phyloP scores from a whole-genome alignment of 1,140 invertebrate species.

The Cecropterus lyciades region DNA sequence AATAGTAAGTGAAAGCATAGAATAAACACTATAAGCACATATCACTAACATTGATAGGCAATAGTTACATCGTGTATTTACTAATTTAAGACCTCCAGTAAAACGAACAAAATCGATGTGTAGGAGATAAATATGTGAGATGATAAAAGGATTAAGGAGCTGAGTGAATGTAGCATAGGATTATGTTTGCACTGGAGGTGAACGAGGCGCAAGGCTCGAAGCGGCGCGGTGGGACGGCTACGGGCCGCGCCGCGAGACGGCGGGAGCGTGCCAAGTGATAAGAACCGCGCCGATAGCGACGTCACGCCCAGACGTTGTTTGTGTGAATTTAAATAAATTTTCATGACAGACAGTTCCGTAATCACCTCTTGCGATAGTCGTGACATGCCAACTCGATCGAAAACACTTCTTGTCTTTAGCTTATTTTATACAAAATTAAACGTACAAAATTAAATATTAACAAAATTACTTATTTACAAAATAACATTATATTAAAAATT shows the following conservation, averaged over 20 bases:
- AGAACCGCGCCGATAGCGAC: constrained; percentile 82
- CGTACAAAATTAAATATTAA: no score
- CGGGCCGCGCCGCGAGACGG: constrained; percentile 69
- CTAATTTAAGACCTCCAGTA: not conserved
- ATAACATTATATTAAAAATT: no score
- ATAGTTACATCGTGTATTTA: not conserved
- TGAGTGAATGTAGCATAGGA: constrained; percentile 41
- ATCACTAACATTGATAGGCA: not conserved
- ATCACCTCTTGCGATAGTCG: constrained; percentile 77
- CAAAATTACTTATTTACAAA: no score
- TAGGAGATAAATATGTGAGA: constrained; percentile 15
- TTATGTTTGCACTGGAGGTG: constrained; percentile 63
- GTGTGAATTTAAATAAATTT: constrained; percentile 84
- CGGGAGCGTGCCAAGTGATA: constrained; percentile 83
- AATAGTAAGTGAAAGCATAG: constrained; percentile 74
- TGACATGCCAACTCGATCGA: constrained; percentile 70
- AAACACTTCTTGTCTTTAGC: not conserved
- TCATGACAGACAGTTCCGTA: constrained; percentile 83
- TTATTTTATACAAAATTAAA: not conserved
- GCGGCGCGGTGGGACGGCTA: constrained; percentile 57
- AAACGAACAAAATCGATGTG: not conserved
- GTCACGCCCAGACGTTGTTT: constrained; percentile 83
- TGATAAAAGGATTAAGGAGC: constrained; percentile 17
- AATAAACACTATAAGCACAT: constrained; percentile 18
- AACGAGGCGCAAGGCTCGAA: constrained; percentile 54